phyloP scores from a whole-genome alignment of 2,113 vertebrate species.

The Amblyopsis rosae region DNA sequence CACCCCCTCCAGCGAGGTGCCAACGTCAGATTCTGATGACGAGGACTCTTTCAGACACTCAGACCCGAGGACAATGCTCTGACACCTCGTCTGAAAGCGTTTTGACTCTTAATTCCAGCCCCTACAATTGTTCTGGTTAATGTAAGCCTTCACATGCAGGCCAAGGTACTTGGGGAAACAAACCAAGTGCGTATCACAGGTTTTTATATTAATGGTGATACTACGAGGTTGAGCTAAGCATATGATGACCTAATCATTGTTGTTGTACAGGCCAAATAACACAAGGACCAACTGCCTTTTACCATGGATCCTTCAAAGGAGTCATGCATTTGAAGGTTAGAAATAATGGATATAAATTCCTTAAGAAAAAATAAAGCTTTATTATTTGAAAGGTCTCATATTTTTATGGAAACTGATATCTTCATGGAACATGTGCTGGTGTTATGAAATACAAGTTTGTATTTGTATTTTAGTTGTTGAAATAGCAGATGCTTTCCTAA shows the following conservation, averaged over 20 bases:
- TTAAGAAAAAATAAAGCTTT: too few species aligned
- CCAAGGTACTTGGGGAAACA: constrained; percentile 21
- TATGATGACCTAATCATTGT: constrained; percentile 10
- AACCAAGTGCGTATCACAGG: constrained; percentile 14
- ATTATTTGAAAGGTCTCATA: constrained; percentile 13
- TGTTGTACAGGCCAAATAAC: constrained; percentile 35
- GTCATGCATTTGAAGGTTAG: not conserved
- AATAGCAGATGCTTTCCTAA: constrained; percentile 38
- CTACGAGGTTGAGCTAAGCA: constrained; percentile 17
- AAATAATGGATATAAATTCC: too few species aligned
- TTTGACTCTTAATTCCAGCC: constrained; percentile 21
- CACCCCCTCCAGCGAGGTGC: constrained; percentile 86
- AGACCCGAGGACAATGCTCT: constrained; percentile 89
- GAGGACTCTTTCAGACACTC: constrained; percentile 87
- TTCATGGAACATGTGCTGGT: not conserved
- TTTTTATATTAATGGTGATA: constrained; percentile 25
- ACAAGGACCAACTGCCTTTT: constrained; percentile 21
- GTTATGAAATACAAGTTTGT: not conserved
- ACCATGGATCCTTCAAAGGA: constrained; percentile 30
- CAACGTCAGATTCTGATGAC: constrained; percentile 88
- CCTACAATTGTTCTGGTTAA: constrained; percentile 23
- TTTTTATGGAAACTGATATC: not conserved
- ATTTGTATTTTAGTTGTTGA: not conserved
- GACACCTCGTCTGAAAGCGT: constrained; percentile 59
- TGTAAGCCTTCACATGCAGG: constrained; percentile 36